phyloP scores from a whole-genome alignment of 2,888 invertebrate genomes.

The Epicampocera succincta region DNA sequence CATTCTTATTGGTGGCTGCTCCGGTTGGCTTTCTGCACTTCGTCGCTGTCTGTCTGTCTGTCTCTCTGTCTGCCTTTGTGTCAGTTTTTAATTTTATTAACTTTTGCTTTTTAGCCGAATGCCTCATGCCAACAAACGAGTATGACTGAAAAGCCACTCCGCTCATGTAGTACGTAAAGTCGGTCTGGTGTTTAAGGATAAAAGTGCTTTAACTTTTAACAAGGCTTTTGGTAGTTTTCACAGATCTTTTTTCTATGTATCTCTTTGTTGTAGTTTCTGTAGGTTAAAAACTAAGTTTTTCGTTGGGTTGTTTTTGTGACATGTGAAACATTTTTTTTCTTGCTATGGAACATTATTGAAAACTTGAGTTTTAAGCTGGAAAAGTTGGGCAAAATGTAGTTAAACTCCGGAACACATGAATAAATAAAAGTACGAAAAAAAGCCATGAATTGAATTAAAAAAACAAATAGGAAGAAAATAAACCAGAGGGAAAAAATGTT shows the following conservation, averaged over 20 bases:
- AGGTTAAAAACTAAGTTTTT: slow-evolving; percentile 15
- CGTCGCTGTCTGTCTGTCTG: slow-evolving; percentile 5
- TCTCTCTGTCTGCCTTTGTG: slow-evolving; percentile 29
- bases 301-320: slow-evolving; percentile 1
- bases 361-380: neutral
- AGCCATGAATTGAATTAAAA: neutral
- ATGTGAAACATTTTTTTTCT: neutral
- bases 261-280: neutral
- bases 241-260: neutral
- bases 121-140: neutral
- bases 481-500: neutral
- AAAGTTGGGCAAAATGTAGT: neutral
- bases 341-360: neutral
- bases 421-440: neutral
- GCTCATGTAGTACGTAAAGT: neutral
- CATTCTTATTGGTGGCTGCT: slow-evolving; percentile 18
- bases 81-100: slow-evolving; percentile 59
- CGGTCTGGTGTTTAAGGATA: slow-evolving; percentile 13
- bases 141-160: neutral
- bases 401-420: neutral
- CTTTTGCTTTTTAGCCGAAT: slow-evolving; percentile 59
- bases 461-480: neutral
- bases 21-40: neutral
- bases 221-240: slow-evolving; percentile 7
- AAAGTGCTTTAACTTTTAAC: slow-evolving; percentile 33